Conservation (phyloP, 2,113 vertebrate species). For the Arizona elegans region DNA sequence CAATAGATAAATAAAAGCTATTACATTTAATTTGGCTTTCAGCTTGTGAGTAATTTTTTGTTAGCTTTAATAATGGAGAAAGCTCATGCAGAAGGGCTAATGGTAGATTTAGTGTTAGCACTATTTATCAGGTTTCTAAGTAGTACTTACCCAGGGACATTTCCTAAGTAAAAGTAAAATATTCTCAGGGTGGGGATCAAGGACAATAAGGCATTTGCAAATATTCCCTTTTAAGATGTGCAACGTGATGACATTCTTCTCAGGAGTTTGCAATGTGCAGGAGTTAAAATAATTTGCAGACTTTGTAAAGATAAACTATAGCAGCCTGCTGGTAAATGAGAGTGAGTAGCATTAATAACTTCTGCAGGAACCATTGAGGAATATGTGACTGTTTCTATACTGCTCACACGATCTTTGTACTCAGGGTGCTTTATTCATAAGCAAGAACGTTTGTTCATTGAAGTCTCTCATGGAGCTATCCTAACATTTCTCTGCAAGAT, state of each 20-base stretch:
- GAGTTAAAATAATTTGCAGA: neutral
- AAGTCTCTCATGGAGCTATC: neutral
- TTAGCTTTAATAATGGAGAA: slow-evolving; percentile 45
- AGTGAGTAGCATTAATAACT: neutral
- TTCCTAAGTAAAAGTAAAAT: slow-evolving; percentile 50
- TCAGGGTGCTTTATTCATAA: neutral
- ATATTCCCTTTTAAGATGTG: slow-evolving; percentile 41
- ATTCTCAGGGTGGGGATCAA: slow-evolving; percentile 44
- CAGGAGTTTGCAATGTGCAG: slow-evolving; percentile 35
- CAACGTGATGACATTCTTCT: slow-evolving; percentile 55
- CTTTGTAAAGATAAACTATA: slow-evolving; percentile 49
- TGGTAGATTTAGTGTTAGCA: slow-evolving; percentile 47
- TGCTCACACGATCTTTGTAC: neutral
- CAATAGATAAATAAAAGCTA: slow-evolving; percentile 77
- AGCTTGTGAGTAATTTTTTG: slow-evolving; percentile 36
- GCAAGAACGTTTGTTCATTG: neutral
- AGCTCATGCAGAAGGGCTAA: slow-evolving; percentile 52
- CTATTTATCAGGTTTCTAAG: slow-evolving; percentile 61
- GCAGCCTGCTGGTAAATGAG: slow-evolving; percentile 10
- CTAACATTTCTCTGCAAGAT: neutral
- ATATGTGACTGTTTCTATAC: neutral
- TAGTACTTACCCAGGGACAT: slow-evolving; percentile 51
- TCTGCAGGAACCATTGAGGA: neutral
- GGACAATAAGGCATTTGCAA: slow-evolving; percentile 48
- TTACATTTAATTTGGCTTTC: slow-evolving; percentile 68